Evolutionary conservation across 2,113 vertebrate genomes (phyloP).

Genomic region (Narcine bancroftii): DNA sequence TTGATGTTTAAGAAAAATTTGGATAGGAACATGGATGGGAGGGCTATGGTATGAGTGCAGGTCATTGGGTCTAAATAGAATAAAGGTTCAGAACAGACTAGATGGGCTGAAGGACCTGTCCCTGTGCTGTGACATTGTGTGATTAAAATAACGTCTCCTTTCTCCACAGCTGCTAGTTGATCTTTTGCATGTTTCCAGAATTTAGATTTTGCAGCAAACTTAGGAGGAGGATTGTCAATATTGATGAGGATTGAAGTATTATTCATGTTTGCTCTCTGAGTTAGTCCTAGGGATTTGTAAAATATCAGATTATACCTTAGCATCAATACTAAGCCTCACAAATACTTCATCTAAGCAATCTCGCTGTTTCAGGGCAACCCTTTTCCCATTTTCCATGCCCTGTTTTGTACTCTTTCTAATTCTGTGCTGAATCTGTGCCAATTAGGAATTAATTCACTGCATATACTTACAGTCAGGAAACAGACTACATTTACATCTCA

Average conservation of each 20-base stretch:
- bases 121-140: no score
- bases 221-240: background rate
- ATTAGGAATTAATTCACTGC: background rate
- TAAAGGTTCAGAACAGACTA: no score
- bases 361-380: background rate
- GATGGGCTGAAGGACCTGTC: no score
- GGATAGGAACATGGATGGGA: no score
- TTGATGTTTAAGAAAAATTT: no score
- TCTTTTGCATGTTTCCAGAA: background rate
- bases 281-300: background rate
- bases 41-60: no score
- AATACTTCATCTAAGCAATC: background rate
- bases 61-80: no score
- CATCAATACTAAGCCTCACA: background rate
- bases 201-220: background rate
- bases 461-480: background rate
- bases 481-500: background rate
- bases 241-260: background rate
- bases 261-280: background rate
- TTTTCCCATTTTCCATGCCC: background rate
- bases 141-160: background rate
- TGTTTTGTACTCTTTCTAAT: background rate
- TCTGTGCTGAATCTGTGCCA: background rate
- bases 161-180: background rate
- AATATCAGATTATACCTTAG: background rate